Evolutionary conservation across 2,888 invertebrate species (phyloP).

Genomic region (Pyrrhia umbra): DNA sequence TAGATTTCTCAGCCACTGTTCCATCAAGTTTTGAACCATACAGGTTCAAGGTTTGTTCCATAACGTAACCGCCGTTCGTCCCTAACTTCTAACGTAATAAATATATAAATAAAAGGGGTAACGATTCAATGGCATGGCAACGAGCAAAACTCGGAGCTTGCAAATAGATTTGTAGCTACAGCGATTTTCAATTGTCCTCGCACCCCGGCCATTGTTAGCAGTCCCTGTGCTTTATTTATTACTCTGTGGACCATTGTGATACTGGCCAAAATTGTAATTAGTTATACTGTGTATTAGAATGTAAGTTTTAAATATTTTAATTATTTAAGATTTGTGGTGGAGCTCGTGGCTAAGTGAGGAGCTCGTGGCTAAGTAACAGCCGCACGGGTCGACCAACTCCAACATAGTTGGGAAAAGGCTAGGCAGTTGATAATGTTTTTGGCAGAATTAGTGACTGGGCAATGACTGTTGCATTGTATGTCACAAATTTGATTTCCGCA

Average conservation of each 20-base stretch:
- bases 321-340: not conserved
- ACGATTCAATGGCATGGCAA: constrained; percentile 46
- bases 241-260: constrained; percentile 51
- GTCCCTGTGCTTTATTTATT: constrained; percentile 57
- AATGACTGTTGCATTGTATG: no score
- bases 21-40: not conserved
- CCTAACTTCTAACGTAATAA: constrained; percentile 23
- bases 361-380: no score
- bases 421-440: no score
- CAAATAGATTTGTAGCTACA: constrained; percentile 65
- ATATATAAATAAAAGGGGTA: constrained; percentile 51
- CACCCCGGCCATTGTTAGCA: constrained; percentile 52
- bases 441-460: no score
- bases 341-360: not conserved
- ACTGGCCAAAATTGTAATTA: constrained; percentile 47
- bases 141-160: constrained; percentile 57
- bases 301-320: not conserved
- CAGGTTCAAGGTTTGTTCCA: not conserved
- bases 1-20: no score
- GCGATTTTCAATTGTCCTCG: constrained; percentile 64
- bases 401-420: no score
- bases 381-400: no score
- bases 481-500: no score
- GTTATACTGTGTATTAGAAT: constrained; percentile 26
- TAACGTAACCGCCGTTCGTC: not conserved